phyloP scores from a whole-genome alignment of 1,140 invertebrate species.

The Vanessa tameamea region DNA sequence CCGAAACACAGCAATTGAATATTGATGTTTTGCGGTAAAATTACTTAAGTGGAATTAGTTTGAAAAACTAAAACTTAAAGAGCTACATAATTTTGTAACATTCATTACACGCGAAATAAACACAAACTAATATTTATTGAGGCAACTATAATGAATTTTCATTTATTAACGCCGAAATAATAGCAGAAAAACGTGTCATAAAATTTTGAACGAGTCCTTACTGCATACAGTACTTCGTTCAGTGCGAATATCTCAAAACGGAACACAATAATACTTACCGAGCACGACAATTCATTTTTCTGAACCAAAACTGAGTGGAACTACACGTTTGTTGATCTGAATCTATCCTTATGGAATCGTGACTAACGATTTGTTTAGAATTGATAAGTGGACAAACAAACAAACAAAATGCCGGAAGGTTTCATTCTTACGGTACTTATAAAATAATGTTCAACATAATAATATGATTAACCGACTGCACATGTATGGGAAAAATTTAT shows the following conservation, averaged over 20 bases:
- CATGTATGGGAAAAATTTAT: slow-evolving; percentile 71
- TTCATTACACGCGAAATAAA: too few relatives aligned
- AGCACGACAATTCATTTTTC: slow-evolving; percentile 47
- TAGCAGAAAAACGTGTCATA: too few relatives aligned
- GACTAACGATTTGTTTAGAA: slow-evolving; percentile 67
- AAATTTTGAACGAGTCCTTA: too few relatives aligned
- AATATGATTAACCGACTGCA: slow-evolving; percentile 58
- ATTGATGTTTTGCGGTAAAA: too few relatives aligned
- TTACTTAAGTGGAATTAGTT: too few relatives aligned
- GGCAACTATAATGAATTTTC: too few relatives aligned
- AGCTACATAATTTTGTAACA: too few relatives aligned
- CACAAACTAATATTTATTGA: too few relatives aligned
- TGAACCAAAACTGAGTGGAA: slow-evolving; percentile 46
- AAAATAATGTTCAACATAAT: slow-evolving; percentile 48
- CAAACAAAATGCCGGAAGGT: slow-evolving; percentile 58
- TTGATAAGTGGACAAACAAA: slow-evolving; percentile 60
- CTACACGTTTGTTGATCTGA: slow-evolving; percentile 50
- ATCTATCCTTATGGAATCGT: slow-evolving; percentile 66
- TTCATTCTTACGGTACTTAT: slow-evolving; percentile 31
- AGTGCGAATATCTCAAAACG: neutral
- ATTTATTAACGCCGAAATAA: too few relatives aligned
- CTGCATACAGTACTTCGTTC: neutral
- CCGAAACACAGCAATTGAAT: too few relatives aligned
- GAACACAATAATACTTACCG: neutral
- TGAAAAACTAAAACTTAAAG: too few relatives aligned